Evolutionary conservation across 2,797 vertebrate species (phyloP).

Genomic region (Epinephelus coioides): DNA sequence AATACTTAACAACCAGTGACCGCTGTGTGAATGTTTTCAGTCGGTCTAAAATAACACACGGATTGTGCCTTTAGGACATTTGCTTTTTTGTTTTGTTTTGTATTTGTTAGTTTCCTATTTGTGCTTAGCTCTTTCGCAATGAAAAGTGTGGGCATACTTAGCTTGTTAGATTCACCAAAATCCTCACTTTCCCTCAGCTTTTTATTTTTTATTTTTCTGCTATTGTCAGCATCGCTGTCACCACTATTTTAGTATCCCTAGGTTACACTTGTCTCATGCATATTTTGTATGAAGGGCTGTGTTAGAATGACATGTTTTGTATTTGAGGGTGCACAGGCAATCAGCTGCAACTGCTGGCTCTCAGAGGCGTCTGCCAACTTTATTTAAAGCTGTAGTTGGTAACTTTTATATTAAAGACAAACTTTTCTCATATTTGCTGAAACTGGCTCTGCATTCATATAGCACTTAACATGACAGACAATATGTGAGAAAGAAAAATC

Average conservation of each 20-base stretch:
- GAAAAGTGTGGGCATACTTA: neutral
- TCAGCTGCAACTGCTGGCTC: neutral
- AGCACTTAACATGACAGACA: too few relatives aligned
- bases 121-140: neutral
- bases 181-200: neutral
- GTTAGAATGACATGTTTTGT: neutral
- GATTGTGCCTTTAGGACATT: constrained; percentile 14
- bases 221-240: neutral
- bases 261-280: constrained; percentile 1
- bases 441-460: too few relatives aligned
- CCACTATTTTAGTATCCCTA: neutral
- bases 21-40: constrained; percentile 3
- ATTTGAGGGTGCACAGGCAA: neutral
- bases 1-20: constrained; percentile 26
- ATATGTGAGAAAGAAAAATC: too few relatives aligned
- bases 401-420: too few relatives aligned
- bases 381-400: neutral
- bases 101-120: neutral
- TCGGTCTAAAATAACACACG: neutral
- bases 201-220: neutral
- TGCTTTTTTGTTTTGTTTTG: neutral
- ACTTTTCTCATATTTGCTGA: too few relatives aligned
- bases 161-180: neutral
- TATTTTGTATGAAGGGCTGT: neutral
- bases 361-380: neutral